Evolutionary conservation across 2,113 vertebrate species (phyloP), one percentile per base, ranked within the genome.

Genomic region (Meleagris gallopavo): DNA sequence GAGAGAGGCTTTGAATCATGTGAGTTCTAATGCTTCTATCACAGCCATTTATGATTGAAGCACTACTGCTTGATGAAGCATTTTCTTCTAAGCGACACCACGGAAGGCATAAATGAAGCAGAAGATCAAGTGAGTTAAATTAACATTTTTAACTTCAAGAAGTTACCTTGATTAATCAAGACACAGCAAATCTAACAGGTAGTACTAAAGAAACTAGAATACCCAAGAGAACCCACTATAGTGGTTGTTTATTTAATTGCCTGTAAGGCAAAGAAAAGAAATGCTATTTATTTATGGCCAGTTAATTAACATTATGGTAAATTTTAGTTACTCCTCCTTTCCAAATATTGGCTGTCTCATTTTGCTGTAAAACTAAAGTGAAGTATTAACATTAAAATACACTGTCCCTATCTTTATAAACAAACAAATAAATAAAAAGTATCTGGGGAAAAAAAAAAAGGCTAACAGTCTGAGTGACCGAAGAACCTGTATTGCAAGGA

Each of bases 71-170:
- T 94, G 96, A 97, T 93, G 94, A 95, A 73, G 69, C 91, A 73
- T 96, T 94, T 95, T 82, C 87, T 97, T 76, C 76, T 94, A 93
- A 96, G 94, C 89, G 50, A 77, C 70, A 83, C 60, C 87, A 65
- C 5, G 90, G 70, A 95, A 80, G 60, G 86, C 74, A 94, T 83
- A 93, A 96, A 97, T 94, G 89, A 97, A 89, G 70, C 67, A 95
- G 74, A 80, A 96, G 82, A 96, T 67, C 25, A 34, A 52, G 50
- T 87, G 75, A 96, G 60, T 75, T 84, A 96, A 97, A 97, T 96
- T 67, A 96, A 84, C 40, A 58, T 92, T 97, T 97, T 96, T 94
- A 96, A 90, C 67, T 96, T 97, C 22, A 21, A 88, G 81, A 92
- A 94, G 43, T 83, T 89, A 91, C 88, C 65, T 70, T 93, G 71